Evolutionary conservation across 2,888 invertebrate species (phyloP), one percentile per base, ranked within the genome.

Genomic region (Trissolcus brochymenae): DNA sequence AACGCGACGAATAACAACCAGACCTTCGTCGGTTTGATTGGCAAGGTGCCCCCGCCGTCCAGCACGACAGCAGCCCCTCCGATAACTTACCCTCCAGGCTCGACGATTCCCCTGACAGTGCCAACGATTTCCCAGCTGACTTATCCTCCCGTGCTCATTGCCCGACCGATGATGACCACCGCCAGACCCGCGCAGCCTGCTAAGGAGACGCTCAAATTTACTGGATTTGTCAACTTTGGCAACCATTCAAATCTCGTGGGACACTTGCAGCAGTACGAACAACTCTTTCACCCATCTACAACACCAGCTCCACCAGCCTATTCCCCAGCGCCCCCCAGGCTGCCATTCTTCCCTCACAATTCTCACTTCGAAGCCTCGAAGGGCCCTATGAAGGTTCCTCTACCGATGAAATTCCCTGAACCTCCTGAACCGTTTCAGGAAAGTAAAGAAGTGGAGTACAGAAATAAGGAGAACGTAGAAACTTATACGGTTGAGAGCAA

Each of bases 191-290:
- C 46, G 46, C 6, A 1, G 7, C 46, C 46, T 9, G 6, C 46
- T n/a, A 76, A 84, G 6, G 87, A 89, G 66, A 88, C 87, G 0
- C 72, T 89, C 3, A 81, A 84, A 41, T 82, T 89, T 41, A 89
- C 89, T 0, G 89, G 89, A 0, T 84, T 89, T 6, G 74, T 89
- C 0, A 89, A 89, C 65, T 87, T 89, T 16, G 88, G 89, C 7
- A 88, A 89, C 65, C 83, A 84, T 57, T 80, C 86, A 0, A 78
- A 85, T 50, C 49, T 89, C 6, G 14, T 85, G 2, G 83, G 81
- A n/a, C 88, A 88, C 11, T 79, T 89, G n/a, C 84, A 83, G 6
- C 84, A 82, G 13, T 89, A 89, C 70, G 88, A 89, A 43, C 81
- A 72, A 19, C 57, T 88, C 0, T 89, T 89, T 29, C 89, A 89